phyloP scores from a whole-genome alignment of 2,113 vertebrate genomes.

The Gallinago jamesoni region DNA sequence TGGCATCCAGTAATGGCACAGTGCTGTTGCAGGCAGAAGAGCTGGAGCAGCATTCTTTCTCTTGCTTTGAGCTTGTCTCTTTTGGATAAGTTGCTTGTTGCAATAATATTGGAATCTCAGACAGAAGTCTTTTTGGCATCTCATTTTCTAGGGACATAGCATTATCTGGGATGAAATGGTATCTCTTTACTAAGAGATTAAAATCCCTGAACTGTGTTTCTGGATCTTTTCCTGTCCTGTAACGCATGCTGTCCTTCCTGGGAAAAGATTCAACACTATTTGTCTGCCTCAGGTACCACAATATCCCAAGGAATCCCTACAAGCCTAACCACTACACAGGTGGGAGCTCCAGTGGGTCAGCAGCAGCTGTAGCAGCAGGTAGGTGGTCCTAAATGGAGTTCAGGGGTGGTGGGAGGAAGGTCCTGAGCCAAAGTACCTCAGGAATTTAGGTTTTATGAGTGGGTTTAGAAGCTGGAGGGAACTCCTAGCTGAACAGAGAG shows the following conservation, averaged over 20 bases:
- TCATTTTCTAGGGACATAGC: background rate
- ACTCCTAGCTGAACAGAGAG: background rate
- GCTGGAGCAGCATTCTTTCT: background rate
- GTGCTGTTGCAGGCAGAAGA: background rate
- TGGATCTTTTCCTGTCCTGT: background rate
- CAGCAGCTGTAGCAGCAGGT: conserved; percentile 72
- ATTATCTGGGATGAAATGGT: background rate
- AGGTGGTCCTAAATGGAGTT: background rate
- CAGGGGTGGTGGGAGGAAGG: background rate
- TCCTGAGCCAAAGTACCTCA: background rate
- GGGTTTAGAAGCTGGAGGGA: background rate
- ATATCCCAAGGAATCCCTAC: conserved; percentile 68
- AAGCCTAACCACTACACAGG: conserved; percentile 65
- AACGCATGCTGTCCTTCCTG: background rate
- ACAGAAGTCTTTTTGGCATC: background rate
- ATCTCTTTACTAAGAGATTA: background rate
- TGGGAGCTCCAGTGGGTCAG: conserved; percentile 72
- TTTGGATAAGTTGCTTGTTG: background rate
- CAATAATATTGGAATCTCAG: background rate
- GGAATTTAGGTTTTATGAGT: background rate
- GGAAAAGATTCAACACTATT: background rate
- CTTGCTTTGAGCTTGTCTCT: background rate
- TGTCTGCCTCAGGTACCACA: conserved; percentile 60
- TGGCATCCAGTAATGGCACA: background rate
- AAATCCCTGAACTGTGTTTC: background rate